A percentile compares a stretch with the other conserved stretches of the same genome.
These are phyloP conservation scores for Battus philenor DNA, from an alignment of 1,140 invertebrate species.

Conservation along the genomic window DNA sequence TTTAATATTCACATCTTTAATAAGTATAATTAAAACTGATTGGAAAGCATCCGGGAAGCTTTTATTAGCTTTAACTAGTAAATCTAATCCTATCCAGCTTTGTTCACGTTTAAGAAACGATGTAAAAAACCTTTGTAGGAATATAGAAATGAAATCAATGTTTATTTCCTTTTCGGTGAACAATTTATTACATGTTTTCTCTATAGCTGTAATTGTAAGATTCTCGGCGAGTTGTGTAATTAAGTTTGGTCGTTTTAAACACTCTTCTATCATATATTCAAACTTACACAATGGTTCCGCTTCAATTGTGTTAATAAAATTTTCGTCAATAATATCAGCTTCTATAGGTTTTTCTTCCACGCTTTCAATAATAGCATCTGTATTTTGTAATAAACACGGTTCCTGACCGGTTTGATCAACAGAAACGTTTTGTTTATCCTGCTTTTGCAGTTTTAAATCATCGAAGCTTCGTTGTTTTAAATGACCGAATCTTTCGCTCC, in stretches of 20 bases:
- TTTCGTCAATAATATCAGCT: not conserved
- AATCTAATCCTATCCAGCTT: conserved; percentile 26
- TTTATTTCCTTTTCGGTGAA: not conserved
- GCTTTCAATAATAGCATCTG: not conserved
- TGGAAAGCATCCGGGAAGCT: conserved; percentile 21
- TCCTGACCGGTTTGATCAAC: not conserved
- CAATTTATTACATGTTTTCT: conserved; percentile 3
- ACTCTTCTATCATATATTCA: conserved; percentile 6
- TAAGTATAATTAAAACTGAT: conserved; percentile 24
- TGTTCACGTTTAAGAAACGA: conserved; percentile 30
- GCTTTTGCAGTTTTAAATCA: not conserved
- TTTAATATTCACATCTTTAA: conserved; percentile 28
- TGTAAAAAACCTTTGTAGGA: conserved; percentile 30
- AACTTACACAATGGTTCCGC: not conserved
- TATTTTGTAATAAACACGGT: not conserved
- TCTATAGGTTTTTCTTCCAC: not conserved
- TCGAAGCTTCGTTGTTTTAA: not conserved
- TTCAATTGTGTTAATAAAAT: not conserved
- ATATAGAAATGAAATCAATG: conserved; percentile 9
- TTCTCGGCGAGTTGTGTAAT: not conserved
- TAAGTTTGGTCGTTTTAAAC: not conserved
- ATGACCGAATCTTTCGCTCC: conserved; percentile 13
- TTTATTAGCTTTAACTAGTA: conserved; percentile 28
- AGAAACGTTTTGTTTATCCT: not conserved
- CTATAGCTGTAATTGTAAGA: not conserved